Base-by-base conservation (phyloP, 2,113 vertebrate genomes). In the Lasiurus cinereus region DNA sequence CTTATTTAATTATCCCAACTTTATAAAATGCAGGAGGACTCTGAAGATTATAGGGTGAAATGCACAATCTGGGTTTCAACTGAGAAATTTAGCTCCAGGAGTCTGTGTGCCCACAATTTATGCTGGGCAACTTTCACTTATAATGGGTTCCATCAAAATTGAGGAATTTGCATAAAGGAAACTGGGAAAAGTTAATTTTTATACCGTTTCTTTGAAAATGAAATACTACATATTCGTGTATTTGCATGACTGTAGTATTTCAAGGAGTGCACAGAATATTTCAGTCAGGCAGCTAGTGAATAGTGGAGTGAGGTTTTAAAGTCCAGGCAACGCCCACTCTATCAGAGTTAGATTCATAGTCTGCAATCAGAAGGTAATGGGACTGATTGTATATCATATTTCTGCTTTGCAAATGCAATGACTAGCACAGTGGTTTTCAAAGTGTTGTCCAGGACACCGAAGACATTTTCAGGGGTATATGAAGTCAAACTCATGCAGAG, bases 401-500 rank as follows among this genome's bases (percentile, higher is more conserved):
- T 83, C 82, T 62, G 18, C 33, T 93, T 91, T 70, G 4, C 48
- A 86, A 87, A 77, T 90, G 69, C 21, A 83, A 69, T 48, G 36
- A 59, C 31, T 59, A 74, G 2, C 36, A 69, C 33, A 59, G 12
- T 46, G 8, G 33, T 84, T 77, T 22, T 64, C 79, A 78, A 80
- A 92, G 21, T 48, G 16, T 50, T 50, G 36, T 10, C 16, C 54
- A 90, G n/a, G 56, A 8, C 43, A 86, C 4, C 50, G 13, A 69
- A 59, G 9, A 93, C 3, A 39, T 22, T 87, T 80, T 59, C 24
- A 79, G 39, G 50, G 16, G 16, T 69, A 39, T 13, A n/a, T 22
- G 21, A 62, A 29, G 62, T 90, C 27, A 84, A 70, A 84, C 39
- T 62, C 52, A 52, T 3, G 7, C 11, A 13, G 24, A 93, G 13